Percentiles rank a stretch among this genome's conserved stretches.
These are phyloP conservation scores for Eutolmus rufibarbis DNA, from an alignment of 2,888 invertebrate species.

Conservation along the genomic window DNA sequence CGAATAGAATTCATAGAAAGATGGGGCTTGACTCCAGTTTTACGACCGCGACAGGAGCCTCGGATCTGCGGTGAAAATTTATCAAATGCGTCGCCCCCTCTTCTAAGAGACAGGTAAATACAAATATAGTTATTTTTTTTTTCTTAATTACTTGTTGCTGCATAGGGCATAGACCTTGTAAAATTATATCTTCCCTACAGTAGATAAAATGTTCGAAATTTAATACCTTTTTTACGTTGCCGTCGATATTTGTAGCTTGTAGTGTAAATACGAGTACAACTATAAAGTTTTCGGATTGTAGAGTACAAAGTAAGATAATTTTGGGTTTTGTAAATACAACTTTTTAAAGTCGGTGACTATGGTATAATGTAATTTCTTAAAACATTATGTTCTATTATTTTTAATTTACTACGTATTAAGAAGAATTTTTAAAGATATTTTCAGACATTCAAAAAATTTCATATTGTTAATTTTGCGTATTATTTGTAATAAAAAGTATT, in stretches of 20 bases:
- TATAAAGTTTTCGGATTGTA: background rate
- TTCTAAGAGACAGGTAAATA: slow-evolving; percentile 63
- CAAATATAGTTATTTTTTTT: background rate
- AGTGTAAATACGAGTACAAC: background rate
- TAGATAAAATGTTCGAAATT: background rate
- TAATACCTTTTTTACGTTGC: background rate
- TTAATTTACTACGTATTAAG: no score
- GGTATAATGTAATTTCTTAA: background rate
- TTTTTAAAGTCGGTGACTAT: background rate
- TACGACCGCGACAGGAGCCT: slow-evolving; percentile 95
- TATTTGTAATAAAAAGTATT: no score
- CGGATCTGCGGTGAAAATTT: slow-evolving; percentile 71
- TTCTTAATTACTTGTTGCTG: background rate
- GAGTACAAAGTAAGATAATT: background rate
- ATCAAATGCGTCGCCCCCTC: slow-evolving; percentile 63
- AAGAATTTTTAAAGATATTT: no score
- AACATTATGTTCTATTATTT: no score
- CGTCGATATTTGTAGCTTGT: background rate
- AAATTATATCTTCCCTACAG: background rate
- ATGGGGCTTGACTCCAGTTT: slow-evolving; percentile 98
- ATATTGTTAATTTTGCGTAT: no score
- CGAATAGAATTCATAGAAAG: slow-evolving; percentile 96
- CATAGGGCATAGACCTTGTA: background rate
- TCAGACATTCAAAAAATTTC: no score
- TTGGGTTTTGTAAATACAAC: background rate